Evolutionary conservation across 2,113 vertebrate species (phyloP).

Genomic region (Melanostigma gelatinosum): DNA sequence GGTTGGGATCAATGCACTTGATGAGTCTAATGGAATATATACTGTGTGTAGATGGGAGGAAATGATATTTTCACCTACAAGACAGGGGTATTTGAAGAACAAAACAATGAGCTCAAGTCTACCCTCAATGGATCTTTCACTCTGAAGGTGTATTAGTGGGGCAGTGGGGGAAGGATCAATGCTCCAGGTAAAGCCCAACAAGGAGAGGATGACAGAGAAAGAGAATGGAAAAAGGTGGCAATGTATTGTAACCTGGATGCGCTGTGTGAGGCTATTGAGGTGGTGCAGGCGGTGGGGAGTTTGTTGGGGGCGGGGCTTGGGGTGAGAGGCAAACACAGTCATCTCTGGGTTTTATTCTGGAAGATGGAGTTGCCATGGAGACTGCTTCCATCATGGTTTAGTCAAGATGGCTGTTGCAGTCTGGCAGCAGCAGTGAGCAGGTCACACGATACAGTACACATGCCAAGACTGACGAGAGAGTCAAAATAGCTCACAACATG

Average conservation of each 20-base stretch:
- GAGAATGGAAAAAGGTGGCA: not conserved
- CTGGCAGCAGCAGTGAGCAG: slow-evolving; percentile 50
- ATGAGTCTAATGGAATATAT: not conserved
- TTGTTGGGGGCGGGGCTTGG: slow-evolving; percentile 49
- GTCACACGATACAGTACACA: slow-evolving; percentile 22
- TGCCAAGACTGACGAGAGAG: not conserved
- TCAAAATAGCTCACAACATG: not conserved
- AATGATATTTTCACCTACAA: not conserved
- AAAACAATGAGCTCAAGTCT: not conserved
- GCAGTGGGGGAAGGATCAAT: slow-evolving; percentile 8
- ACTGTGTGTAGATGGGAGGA: not conserved
- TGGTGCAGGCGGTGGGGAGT: slow-evolving; percentile 25
- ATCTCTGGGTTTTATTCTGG: slow-evolving; percentile 75
- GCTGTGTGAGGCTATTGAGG: slow-evolving; percentile 4
- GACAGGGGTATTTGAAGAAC: not conserved
- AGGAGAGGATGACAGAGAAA: slow-evolving; percentile 6
- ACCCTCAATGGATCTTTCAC: not conserved
- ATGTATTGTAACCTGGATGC: slow-evolving; percentile 9
- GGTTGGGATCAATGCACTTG: not conserved
- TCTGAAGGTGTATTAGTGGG: not conserved
- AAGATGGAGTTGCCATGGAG: slow-evolving; percentile 82
- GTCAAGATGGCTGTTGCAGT: slow-evolving; percentile 80
- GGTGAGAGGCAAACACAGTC: slow-evolving; percentile 65
- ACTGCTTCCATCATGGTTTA: slow-evolving; percentile 77
- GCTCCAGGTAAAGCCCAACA: not conserved